Percentiles rank a stretch among this genome's conserved stretches.
These are phyloP conservation scores for Sorex araneus DNA, from an alignment of 2,113 vertebrate genomes.

Conservation along the genomic window DNA sequence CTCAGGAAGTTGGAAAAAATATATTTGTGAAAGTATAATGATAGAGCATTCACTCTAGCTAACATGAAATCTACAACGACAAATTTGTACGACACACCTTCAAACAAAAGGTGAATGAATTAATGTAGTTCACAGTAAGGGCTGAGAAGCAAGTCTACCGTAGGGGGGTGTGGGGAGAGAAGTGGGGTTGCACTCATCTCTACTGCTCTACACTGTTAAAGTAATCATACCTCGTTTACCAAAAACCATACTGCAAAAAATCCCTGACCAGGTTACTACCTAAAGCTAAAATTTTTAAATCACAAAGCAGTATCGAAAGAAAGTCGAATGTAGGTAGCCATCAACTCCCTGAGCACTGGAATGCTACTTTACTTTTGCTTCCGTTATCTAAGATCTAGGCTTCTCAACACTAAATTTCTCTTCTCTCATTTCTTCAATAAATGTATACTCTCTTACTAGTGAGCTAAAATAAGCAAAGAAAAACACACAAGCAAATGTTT, in stretches of 20 bases:
- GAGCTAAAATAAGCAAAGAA: background rate
- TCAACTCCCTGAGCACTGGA: background rate
- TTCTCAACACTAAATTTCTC: background rate
- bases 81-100: background rate
- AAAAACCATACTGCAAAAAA: background rate
- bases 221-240: background rate
- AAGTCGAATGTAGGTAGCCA: background rate
- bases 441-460: background rate
- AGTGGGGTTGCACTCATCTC: background rate
- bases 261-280: background rate
- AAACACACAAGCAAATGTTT: background rate
- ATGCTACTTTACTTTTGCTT: background rate
- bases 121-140: background rate
- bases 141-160: background rate
- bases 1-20: no score
- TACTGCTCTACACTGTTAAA: background rate
- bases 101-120: background rate
- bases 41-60: background rate
- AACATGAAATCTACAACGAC: slow-evolving; percentile 52
- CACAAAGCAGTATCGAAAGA: background rate
- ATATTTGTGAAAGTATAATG: no score
- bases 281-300: slow-evolving; percentile 21
- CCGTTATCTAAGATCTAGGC: slow-evolving; percentile 20
- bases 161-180: background rate
- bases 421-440: background rate